Evolutionary conservation across 1,140 invertebrate genomes (phyloP).

Genomic region (Mesaphorura yosii): DNA sequence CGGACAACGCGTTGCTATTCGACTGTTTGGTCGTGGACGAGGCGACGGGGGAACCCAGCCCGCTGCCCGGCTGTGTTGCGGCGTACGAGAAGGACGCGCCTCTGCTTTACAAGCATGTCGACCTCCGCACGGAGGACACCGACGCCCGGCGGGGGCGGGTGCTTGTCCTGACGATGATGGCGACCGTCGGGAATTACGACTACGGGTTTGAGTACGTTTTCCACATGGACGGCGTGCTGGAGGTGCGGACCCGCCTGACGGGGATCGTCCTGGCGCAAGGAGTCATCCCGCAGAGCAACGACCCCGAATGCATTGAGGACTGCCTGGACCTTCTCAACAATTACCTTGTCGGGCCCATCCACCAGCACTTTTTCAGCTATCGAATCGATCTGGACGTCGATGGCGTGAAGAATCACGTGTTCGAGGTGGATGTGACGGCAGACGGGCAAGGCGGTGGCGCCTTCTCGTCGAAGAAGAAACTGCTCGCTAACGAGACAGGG

Average conservation of each 20-base stretch:
- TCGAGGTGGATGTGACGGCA: not conserved
- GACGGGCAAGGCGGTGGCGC: not conserved
- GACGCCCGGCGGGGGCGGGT: not conserved
- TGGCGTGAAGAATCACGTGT: not conserved
- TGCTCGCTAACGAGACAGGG: not conserved
- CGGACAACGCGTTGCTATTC: not conserved
- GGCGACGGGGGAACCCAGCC: not conserved
- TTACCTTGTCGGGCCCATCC: not conserved
- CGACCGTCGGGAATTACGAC: constrained; percentile 1
- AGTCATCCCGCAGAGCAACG: not conserved
- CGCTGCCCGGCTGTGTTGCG: not conserved
- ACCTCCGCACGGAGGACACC: not conserved
- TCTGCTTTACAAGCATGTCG: not conserved
- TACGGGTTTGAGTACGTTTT: not conserved
- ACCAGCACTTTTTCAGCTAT: not conserved
- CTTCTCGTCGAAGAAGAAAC: not conserved
- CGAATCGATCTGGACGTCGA: not conserved
- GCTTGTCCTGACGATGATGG: not conserved
- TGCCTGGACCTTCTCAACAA: not conserved
- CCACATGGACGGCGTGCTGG: not conserved
- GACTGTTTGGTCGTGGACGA: not conserved
- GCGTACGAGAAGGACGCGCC: not conserved
- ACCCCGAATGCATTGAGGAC: not conserved
- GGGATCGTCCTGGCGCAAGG: not conserved
- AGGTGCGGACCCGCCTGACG: not conserved